Evolutionary conservation across 2,113 vertebrate genomes (phyloP).

Genomic region (Thamnaconus septentrionalis): DNA sequence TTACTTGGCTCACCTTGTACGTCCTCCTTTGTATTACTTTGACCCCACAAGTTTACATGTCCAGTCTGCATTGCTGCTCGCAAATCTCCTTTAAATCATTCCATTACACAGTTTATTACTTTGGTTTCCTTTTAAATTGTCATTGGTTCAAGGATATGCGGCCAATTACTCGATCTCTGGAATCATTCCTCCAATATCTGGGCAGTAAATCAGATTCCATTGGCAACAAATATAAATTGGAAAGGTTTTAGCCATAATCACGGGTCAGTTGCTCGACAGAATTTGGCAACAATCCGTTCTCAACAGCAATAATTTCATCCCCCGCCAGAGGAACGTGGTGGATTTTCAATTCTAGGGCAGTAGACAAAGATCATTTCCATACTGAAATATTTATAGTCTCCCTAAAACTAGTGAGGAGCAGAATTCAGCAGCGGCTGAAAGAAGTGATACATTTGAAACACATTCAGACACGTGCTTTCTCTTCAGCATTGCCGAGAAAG

Average conservation of each 20-base stretch:
- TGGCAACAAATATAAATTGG: constrained; percentile 24
- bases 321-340: constrained; percentile 22
- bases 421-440: constrained; percentile 37
- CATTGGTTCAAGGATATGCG: constrained; percentile 4
- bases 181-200: not conserved
- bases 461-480: constrained; percentile 50
- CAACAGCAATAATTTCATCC: constrained; percentile 34
- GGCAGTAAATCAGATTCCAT: constrained; percentile 7
- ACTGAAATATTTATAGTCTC: constrained; percentile 64
- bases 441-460: constrained; percentile 50
- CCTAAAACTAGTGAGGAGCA: constrained; percentile 46
- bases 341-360: constrained; percentile 43
- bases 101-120: constrained; percentile 20
- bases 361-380: constrained; percentile 48
- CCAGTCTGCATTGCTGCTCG: constrained; percentile 13
- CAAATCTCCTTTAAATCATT: constrained; percentile 2
- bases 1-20: constrained; percentile 22
- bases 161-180: constrained; percentile 10
- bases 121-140: constrained; percentile 14
- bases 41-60: constrained; percentile 47
- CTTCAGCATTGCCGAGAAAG: constrained; percentile 2
- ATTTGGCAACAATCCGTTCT: constrained; percentile 14
- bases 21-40: constrained; percentile 32
- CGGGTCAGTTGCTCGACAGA: constrained; percentile 27
- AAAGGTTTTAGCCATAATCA: constrained; percentile 23